Conservation (phyloP, 1,140 invertebrate species). For the Hylaeus anthracinus region DNA sequence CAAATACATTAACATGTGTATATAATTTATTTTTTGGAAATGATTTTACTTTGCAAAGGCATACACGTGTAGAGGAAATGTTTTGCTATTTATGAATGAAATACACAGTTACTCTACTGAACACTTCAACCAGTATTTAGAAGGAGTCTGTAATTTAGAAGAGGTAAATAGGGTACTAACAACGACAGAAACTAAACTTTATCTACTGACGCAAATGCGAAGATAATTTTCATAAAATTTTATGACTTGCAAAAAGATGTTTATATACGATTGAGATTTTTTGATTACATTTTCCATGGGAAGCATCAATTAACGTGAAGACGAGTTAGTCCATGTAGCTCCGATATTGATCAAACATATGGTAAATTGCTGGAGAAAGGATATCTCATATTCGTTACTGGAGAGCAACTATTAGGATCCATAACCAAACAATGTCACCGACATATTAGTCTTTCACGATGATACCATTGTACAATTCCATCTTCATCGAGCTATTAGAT, state of each 20-base stretch:
- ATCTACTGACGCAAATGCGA: not conserved
- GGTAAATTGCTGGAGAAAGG: not conserved
- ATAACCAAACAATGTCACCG: not conserved
- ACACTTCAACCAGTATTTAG: no score
- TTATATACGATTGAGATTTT: slow-evolving; percentile 1
- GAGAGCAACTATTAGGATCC: not conserved
- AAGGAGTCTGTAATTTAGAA: no score
- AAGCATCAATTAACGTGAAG: not conserved
- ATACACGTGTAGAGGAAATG: not conserved
- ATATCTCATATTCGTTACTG: not conserved
- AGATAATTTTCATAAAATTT: not conserved
- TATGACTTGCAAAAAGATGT: not conserved
- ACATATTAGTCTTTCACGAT: not conserved
- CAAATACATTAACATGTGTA: not conserved
- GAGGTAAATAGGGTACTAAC: not conserved
- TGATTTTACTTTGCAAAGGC: not conserved
- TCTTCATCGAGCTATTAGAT: not conserved
- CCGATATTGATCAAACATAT: slow-evolving; percentile 3
- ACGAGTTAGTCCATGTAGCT: not conserved
- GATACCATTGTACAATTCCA: not conserved
- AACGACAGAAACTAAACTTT: not conserved
- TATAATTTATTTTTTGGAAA: not conserved
- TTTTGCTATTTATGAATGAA: not conserved
- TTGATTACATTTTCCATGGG: not conserved
- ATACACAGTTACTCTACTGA: not conserved